Percentiles rank a stretch among this genome's conserved stretches.
phyloP scores from a whole-genome alignment of 2,113 vertebrate genomes.

The Saguinus midas region DNA sequence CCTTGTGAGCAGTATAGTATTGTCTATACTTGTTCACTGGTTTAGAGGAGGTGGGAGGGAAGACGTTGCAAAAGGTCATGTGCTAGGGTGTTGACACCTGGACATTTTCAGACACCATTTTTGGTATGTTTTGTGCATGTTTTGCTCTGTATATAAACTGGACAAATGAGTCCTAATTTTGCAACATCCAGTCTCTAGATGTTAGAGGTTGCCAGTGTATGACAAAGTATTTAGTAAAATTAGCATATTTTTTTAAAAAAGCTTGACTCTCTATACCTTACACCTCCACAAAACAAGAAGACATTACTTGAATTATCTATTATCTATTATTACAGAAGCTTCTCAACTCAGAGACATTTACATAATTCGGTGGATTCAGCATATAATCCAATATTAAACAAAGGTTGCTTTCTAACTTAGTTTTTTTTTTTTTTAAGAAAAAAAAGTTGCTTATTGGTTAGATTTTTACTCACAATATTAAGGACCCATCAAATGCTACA shows the following conservation, averaged over 20 bases:
- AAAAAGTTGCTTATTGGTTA: background rate
- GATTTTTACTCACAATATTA: background rate
- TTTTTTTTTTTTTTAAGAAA: no score
- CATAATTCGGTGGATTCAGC: background rate
- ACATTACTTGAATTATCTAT: background rate
- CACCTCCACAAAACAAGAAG: background rate
- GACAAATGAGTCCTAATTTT: slow-evolving; percentile 44
- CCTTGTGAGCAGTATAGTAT: no score
- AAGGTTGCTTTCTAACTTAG: background rate
- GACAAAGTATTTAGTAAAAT: no score
- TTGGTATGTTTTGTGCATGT: no score
- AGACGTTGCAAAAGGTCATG: no score
- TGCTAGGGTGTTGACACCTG: no score
- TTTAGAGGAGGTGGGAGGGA: no score
- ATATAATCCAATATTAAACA: background rate
- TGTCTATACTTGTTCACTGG: no score
- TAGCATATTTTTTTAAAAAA: no score
- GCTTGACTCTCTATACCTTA: background rate
- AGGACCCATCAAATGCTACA: background rate
- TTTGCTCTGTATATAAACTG: background rate
- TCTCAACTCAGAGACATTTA: background rate
- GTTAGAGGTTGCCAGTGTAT: slow-evolving; percentile 61
- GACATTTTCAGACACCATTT: no score
- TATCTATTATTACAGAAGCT: background rate
- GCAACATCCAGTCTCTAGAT: slow-evolving; percentile 46